phyloP scores from a whole-genome alignment of 2,113 vertebrate genomes.

The Epinephelus lanceolatus region DNA sequence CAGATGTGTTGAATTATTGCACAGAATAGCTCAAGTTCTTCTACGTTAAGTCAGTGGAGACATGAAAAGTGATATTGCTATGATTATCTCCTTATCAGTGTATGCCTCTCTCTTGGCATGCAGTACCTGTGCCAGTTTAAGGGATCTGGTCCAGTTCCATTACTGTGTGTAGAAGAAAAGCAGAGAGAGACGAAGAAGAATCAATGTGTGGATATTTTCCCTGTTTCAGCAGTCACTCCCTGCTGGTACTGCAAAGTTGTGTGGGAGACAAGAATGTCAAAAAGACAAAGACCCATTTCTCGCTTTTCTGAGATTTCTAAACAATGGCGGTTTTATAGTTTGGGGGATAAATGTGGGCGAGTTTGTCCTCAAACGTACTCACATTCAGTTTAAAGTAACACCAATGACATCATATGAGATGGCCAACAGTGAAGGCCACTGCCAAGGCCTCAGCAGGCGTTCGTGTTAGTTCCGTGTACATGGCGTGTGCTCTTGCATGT shows the following conservation, averaged over 20 bases:
- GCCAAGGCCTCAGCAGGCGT: constrained; percentile 65
- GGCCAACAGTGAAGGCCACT: constrained; percentile 7
- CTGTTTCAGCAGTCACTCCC: background rate
- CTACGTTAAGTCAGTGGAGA: background rate
- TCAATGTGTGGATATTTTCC: background rate
- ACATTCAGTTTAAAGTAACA: constrained; percentile 35
- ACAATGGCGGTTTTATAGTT: constrained; percentile 37
- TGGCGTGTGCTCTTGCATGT: background rate
- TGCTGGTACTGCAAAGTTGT: constrained; percentile 22
- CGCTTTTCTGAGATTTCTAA: constrained; percentile 1
- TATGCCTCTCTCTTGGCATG: background rate
- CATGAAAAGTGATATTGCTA: background rate
- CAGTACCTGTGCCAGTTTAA: background rate
- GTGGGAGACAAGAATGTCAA: constrained; percentile 63
- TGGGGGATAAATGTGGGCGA: constrained; percentile 11
- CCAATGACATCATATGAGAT: constrained; percentile 61
- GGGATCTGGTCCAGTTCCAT: background rate
- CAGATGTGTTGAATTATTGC: background rate
- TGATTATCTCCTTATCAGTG: constrained; percentile 3
- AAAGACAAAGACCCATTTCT: constrained; percentile 62
- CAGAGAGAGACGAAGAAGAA: background rate
- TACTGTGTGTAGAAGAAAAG: background rate
- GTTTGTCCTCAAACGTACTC: constrained; percentile 14
- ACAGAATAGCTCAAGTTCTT: background rate
- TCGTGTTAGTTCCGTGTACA: constrained; percentile 52